Evolutionary conservation across 2,797 vertebrate species (phyloP).

Genomic region (Pristis pectinata): DNA sequence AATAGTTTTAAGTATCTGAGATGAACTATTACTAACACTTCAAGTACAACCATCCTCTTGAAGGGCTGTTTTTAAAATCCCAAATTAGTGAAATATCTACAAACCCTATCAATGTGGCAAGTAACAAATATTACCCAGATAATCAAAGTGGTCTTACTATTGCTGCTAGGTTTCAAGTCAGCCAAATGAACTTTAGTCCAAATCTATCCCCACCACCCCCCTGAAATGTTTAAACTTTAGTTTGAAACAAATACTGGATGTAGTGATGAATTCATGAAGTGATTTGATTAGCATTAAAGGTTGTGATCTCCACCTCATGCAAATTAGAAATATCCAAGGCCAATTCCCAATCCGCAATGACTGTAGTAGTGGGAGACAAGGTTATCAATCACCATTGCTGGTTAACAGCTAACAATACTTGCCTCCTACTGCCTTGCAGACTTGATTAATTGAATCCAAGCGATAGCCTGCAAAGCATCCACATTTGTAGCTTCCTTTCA

Average conservation of each 20-base stretch:
- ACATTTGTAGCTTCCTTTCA: slow-evolving; percentile 62
- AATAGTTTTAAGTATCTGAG: too few relatives aligned
- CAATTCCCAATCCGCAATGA: neutral
- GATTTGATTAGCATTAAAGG: neutral
- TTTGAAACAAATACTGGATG: neutral
- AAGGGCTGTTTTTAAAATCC: too few relatives aligned
- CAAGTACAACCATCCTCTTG: too few relatives aligned
- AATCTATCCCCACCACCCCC: too few relatives aligned
- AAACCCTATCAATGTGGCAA: too few relatives aligned
- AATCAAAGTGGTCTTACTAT: neutral
- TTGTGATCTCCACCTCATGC: neutral
- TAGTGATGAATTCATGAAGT: neutral
- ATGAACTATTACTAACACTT: too few relatives aligned
- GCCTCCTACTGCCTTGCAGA: slow-evolving; percentile 56
- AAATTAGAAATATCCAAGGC: neutral
- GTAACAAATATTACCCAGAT: too few relatives aligned
- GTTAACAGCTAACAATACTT: slow-evolving; percentile 14
- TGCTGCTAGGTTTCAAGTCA: neutral
- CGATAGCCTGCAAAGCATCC: slow-evolving; percentile 59
- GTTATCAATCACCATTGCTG: neutral
- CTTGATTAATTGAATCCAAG: slow-evolving; percentile 57
- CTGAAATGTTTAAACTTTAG: too few relatives aligned
- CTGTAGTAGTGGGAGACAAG: neutral
- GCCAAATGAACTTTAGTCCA: too few relatives aligned
- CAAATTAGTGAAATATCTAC: too few relatives aligned